A percentile compares a stretch with the other conserved stretches of the same genome.
These are phyloP conservation scores for Flexamia atlantica DNA, from an alignment of 2,888 invertebrate species.

Conservation along the genomic window DNA sequence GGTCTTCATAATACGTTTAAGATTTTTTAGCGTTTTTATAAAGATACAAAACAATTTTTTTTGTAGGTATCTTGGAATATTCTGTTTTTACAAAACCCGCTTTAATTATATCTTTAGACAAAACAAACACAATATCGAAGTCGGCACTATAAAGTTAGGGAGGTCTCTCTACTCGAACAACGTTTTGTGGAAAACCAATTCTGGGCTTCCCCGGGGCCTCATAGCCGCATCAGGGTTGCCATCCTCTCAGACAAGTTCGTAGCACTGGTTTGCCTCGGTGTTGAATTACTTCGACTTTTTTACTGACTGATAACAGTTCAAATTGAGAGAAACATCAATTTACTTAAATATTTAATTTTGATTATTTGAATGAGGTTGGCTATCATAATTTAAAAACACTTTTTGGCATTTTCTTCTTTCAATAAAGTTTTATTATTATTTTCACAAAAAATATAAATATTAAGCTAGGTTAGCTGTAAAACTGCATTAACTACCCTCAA, in stretches of 20 bases:
- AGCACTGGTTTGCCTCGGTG: neutral
- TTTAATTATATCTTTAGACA: neutral
- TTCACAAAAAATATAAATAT: too few relatives aligned
- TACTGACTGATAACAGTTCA: too few relatives aligned
- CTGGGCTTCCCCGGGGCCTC: slow-evolving; percentile 49
- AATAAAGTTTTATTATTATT: too few relatives aligned
- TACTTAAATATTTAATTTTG: neutral
- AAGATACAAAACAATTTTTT: too few relatives aligned
- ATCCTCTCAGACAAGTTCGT: slow-evolving; percentile 7
- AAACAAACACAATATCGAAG: neutral
- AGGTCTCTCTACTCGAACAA: slow-evolving; percentile 10
- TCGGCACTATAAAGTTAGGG: slow-evolving; percentile 36
- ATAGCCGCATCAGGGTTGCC: slow-evolving; percentile 10
- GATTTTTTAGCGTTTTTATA: too few relatives aligned
- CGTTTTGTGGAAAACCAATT: slow-evolving; percentile 52
- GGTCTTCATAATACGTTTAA: too few relatives aligned
- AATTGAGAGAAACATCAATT: neutral
- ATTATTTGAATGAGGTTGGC: too few relatives aligned
- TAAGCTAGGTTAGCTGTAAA: too few relatives aligned
- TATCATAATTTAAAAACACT: neutral
- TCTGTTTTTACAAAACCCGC: too few relatives aligned
- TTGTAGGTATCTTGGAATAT: too few relatives aligned
- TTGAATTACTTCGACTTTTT: neutral
- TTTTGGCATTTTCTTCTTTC: too few relatives aligned
- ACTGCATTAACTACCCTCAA: too few relatives aligned